These are phyloP conservation scores for Carcinoscorpius rotundicauda DNA, from an alignment of 1,140 invertebrate genomes.

Conservation along the genomic window DNA sequence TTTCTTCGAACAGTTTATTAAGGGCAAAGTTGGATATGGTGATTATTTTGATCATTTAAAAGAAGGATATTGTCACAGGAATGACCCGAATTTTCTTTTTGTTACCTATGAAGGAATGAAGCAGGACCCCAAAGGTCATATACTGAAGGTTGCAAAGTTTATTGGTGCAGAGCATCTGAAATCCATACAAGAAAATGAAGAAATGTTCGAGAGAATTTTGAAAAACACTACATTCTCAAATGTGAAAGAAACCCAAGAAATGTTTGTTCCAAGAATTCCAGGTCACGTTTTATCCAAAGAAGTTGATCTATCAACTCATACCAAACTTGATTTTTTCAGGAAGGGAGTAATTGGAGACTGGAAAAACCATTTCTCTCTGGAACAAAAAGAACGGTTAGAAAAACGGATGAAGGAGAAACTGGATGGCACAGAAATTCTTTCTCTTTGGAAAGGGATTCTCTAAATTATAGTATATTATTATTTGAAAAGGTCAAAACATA, in stretches of 20 bases:
- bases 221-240: conserved; percentile 10
- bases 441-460: conserved; percentile 1
- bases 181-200: neutral
- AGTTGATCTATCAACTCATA: neutral
- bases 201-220: conserved; percentile 7
- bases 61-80: conserved; percentile 17
- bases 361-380: conserved; percentile 5
- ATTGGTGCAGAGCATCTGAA: conserved; percentile 27
- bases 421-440: neutral
- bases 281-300: neutral
- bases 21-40: conserved; percentile 11
- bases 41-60: conserved; percentile 28
- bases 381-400: conserved; percentile 7
- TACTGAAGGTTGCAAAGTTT: conserved; percentile 27
- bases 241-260: conserved; percentile 11
- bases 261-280: neutral
- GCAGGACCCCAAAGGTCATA: neutral
- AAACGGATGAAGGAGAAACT: conserved; percentile 6
- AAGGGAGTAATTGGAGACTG: conserved; percentile 11
- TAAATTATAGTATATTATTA: no score
- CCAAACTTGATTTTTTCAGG: conserved; percentile 5
- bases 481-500: no score
- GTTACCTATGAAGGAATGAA: conserved; percentile 26
- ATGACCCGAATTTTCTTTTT: conserved; percentile 25
- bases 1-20: conserved; percentile 16